Percentiles rank a stretch among this genome's conserved stretches.
phyloP scores from a whole-genome alignment of 2,888 invertebrate genomes.

The Oeneis ivallda region DNA sequence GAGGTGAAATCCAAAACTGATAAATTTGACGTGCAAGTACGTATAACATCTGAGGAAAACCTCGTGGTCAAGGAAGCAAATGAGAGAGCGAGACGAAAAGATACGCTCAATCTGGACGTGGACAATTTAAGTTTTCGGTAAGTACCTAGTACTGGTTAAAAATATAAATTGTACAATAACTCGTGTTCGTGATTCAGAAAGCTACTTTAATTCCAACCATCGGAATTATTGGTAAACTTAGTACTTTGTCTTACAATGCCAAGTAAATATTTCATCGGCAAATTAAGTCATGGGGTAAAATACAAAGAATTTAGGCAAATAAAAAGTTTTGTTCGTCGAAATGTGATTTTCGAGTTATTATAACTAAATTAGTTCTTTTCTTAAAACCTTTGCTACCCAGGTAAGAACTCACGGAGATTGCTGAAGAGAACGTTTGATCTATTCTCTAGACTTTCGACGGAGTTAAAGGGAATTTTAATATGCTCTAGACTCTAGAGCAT shows the following conservation, averaged over 20 bases:
- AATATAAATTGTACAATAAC: background rate
- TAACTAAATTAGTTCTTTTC: background rate
- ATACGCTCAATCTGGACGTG: slow-evolving; percentile 76
- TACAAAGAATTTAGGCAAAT: background rate
- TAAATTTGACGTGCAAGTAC: slow-evolving; percentile 76
- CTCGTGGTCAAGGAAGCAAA: slow-evolving; percentile 66
- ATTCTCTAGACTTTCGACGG: background rate
- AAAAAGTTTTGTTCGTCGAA: background rate
- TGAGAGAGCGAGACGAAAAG: slow-evolving; percentile 61
- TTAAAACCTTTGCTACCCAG: background rate
- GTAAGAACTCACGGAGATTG: background rate
- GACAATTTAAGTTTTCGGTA: slow-evolving; percentile 80
- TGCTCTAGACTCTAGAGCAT: too few species aligned
- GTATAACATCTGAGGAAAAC: slow-evolving; percentile 76
- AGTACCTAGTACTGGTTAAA: slow-evolving; percentile 34
- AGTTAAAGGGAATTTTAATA: too few species aligned
- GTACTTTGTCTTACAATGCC: background rate
- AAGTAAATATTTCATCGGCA: background rate
- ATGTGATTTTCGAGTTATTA: background rate
- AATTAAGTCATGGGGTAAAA: background rate
- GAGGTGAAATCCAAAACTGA: slow-evolving; percentile 69
- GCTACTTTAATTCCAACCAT: background rate
- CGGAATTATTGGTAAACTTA: background rate
- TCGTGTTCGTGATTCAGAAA: slow-evolving; percentile 2
- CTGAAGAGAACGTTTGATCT: background rate